Percentiles rank a stretch among this genome's conserved stretches.
These are phyloP conservation scores for Cinclus mexicanus DNA, from an alignment of 2,113 vertebrate genomes.

Conservation along the genomic window DNA sequence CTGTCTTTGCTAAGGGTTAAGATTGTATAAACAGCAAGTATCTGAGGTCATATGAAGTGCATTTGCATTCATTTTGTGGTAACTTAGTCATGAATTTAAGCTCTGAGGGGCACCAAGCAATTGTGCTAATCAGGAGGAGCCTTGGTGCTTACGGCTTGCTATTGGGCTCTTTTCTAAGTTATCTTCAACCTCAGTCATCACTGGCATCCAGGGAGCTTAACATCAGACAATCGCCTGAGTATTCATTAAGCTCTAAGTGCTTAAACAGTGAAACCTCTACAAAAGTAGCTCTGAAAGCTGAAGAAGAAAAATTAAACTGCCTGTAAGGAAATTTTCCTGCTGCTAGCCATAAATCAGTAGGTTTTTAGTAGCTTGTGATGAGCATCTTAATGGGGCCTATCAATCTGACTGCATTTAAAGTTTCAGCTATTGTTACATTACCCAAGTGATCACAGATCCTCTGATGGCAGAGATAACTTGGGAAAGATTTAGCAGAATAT, in stretches of 20 bases:
- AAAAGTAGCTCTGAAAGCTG: slow-evolving; percentile 4
- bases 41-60: background rate
- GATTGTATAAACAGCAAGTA: background rate
- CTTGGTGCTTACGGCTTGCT: background rate
- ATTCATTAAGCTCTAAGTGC: background rate
- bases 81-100: background rate
- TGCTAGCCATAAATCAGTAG: background rate
- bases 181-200: background rate
- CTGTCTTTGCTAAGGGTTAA: background rate
- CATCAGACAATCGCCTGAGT: background rate
- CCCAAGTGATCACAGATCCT: background rate
- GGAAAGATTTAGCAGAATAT: background rate
- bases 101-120: background rate
- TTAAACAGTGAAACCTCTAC: slow-evolving; percentile 1
- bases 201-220: background rate
- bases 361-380: slow-evolving; percentile 28
- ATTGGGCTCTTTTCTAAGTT: background rate
- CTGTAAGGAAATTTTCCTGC: background rate
- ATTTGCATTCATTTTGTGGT: background rate
- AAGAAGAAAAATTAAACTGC: background rate
- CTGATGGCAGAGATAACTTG: background rate
- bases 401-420: background rate
- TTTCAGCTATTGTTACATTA: background rate
- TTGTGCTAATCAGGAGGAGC: background rate
- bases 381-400: background rate